A percentile compares a stretch with the other conserved stretches of the same genome.
Conservation (phyloP, 2,797 vertebrate genomes). For the Mallotus villosus region DNA sequence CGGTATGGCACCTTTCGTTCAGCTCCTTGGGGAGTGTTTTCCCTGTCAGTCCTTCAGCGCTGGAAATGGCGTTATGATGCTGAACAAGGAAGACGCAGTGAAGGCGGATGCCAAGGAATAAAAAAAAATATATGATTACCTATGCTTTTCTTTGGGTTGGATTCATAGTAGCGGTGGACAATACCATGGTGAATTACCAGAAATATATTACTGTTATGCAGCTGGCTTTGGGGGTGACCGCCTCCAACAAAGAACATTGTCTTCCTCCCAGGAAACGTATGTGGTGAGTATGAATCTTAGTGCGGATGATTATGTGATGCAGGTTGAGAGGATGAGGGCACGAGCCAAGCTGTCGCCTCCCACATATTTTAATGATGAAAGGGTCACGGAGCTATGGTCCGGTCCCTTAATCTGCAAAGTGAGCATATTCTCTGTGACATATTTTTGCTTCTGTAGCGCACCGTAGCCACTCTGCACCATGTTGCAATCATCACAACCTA, state of each 20-base stretch:
- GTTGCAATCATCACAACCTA: constrained; percentile 49
- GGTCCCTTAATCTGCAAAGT: constrained; percentile 47
- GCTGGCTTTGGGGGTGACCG: constrained; percentile 98
- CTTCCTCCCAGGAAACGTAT: constrained; percentile 95
- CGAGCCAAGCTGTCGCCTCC: constrained; percentile 47
- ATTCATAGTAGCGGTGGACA: constrained; percentile 88
- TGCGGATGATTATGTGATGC: constrained; percentile 63
- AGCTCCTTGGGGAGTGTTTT: constrained; percentile 76
- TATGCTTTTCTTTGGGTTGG: constrained; percentile 85
- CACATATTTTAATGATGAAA: constrained; percentile 50
- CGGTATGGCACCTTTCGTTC: constrained; percentile 73
- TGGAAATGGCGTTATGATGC: constrained; percentile 84
- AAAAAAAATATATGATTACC: constrained; percentile 84
- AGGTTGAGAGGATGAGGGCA: constrained; percentile 51
- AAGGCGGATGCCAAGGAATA: constrained; percentile 87
- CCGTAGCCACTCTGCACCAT: constrained; percentile 65
- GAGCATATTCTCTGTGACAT: constrained; percentile 50
- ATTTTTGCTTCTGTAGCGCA: constrained; percentile 39
- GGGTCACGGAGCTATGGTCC: constrained; percentile 55
- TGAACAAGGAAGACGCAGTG: constrained; percentile 79
- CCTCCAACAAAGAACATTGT: constrained; percentile 94
- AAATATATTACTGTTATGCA: constrained; percentile 99
- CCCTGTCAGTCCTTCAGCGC: constrained; percentile 75
- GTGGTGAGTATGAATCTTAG: constrained; percentile 87
- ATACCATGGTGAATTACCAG: constrained; percentile 98